Base-by-base conservation (phyloP, 2,797 vertebrate genomes). In the Carapus acus region DNA sequence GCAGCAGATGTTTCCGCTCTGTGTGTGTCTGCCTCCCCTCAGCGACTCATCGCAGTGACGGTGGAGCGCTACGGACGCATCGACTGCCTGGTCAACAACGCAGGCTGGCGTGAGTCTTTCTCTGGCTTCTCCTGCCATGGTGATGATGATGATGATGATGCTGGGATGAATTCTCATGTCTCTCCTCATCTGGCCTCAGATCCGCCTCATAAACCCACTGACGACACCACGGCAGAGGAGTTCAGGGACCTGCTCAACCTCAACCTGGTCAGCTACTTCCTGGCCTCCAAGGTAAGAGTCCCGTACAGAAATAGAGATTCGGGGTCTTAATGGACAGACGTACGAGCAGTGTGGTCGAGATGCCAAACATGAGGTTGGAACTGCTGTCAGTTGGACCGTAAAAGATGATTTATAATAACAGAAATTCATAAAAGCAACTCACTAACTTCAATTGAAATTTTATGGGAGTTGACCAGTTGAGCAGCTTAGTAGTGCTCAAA, bases 1-100 rank as follows among this genome's bases (percentile, higher is more conserved):
- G 1, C 1, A 37, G n/a, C 43, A 22, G 45, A 23, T 54, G 48
- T 20, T 11, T 22, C 51, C 13, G 20, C 9, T 5, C 37, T n/a
- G 2, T 7, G 11, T 24, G 8, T 31, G 33, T 6, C 21, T 6
- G 34, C 48, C 12, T 17, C 8, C 50, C 14, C 54, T n/a, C 73
- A 93, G 92, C 77, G 36, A 1, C 39, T 93, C 63, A 62, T 91
- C 18, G 46, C 59, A 0, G 63, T 72, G 66, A 88, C 90, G 0
- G 29, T 88, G 50, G 54, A 80, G 39, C 75, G 2, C 0, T 83
- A 90, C 0, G 88, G 88, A 61, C 67, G 59, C 53, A 71, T 93
- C 2, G 91, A 92, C 72, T 92, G 91, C 54, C 77, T 93, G 69
- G 87, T 93, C 58, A 91, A 92, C 84, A 93, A 91, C 0, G 90